phyloP scores from a whole-genome alignment of 2,797 vertebrate genomes.

The Otolemur crassicaudatus region DNA sequence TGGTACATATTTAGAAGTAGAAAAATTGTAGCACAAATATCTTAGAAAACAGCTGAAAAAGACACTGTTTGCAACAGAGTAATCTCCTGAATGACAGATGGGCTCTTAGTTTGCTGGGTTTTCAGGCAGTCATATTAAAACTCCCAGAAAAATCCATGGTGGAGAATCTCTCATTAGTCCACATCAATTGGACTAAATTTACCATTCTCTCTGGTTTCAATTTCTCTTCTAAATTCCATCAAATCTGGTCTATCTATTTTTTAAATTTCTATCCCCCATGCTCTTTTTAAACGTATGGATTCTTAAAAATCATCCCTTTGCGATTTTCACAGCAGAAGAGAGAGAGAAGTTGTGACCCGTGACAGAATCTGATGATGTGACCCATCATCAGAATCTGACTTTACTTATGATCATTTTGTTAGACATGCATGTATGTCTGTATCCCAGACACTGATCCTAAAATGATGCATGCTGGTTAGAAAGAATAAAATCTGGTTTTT shows the following conservation, averaged over 20 bases:
- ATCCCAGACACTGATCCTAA: not conserved
- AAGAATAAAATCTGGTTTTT: not conserved
- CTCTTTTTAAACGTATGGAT: not conserved
- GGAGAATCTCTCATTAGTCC: constrained; percentile 15
- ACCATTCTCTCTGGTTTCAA: constrained; percentile 32
- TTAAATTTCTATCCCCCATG: not conserved
- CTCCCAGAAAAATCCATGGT: not conserved
- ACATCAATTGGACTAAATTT: not conserved
- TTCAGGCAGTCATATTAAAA: constrained; percentile 37
- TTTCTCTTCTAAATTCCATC: constrained; percentile 50
- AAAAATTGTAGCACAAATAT: constrained; percentile 22
- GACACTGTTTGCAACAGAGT: constrained; percentile 19
- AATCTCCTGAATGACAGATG: constrained; percentile 60
- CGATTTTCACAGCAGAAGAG: not conserved
- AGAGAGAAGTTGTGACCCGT: not conserved
- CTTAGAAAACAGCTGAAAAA: constrained; percentile 62
- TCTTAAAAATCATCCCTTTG: not conserved
- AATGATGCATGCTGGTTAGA: not conserved
- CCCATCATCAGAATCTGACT: not conserved
- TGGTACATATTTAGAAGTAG: constrained; percentile 24
- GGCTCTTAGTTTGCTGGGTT: constrained; percentile 53
- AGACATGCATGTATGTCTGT: not conserved
- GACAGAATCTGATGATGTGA: not conserved
- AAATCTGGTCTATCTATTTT: not conserved
- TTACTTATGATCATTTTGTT: not conserved